Evolutionary conservation across 1,140 invertebrate species (phyloP).

Genomic region (Phocides pigmalion): DNA sequence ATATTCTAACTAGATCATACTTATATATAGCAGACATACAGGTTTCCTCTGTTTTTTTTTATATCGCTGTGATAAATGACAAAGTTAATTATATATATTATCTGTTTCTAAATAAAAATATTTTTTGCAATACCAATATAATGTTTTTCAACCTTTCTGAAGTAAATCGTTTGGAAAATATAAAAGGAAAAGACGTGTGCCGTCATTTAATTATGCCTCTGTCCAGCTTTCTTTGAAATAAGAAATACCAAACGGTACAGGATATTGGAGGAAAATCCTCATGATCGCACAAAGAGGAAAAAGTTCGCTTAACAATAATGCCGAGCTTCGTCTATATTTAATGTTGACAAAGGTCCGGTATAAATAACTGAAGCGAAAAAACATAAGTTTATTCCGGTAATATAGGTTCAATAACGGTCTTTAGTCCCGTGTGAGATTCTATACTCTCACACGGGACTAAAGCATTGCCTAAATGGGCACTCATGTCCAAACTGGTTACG

Average conservation of each 20-base stretch:
- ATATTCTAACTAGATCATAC: too few species aligned
- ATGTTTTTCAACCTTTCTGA: background rate
- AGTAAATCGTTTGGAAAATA: conserved; percentile 1
- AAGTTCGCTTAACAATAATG: conserved; percentile 1
- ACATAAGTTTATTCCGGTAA: background rate
- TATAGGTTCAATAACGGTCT: too few species aligned
- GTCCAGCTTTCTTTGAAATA: conserved; percentile 14
- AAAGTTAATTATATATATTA: too few species aligned
- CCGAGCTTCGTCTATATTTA: conserved; percentile 8
- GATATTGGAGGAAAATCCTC: conserved; percentile 21
- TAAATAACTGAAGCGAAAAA: conserved; percentile 5
- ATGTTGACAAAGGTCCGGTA: conserved; percentile 10
- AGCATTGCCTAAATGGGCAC: too few species aligned
- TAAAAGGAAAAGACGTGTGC: background rate
- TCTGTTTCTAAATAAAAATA: too few species aligned
- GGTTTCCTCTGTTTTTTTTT: too few species aligned
- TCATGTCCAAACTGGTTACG: too few species aligned
- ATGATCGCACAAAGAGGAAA: conserved; percentile 16
- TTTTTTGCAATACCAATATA: too few species aligned
- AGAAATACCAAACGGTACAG: conserved; percentile 10
- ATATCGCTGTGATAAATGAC: too few species aligned
- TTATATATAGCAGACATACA: too few species aligned
- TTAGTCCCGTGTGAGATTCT: too few species aligned
- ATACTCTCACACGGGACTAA: too few species aligned
- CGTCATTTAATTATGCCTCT: conserved; percentile 10